Conservation (phyloP, 2,113 vertebrate species). For the Phylloscopus whistleri region DNA sequence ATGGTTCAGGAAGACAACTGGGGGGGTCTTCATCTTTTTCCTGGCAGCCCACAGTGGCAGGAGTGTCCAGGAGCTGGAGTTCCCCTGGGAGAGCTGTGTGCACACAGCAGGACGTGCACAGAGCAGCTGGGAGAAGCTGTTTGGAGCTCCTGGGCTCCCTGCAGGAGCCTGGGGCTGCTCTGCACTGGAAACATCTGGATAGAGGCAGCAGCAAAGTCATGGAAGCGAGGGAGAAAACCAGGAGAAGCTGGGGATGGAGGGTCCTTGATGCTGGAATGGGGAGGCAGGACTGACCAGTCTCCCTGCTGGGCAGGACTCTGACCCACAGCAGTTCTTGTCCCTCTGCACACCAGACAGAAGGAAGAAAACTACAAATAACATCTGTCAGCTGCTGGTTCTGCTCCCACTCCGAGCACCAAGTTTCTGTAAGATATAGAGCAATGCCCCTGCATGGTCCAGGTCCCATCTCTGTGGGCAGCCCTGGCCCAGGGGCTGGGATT, state of each 20-base stretch:
- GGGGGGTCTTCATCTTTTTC: background rate
- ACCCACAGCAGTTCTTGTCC: fast-evolving
- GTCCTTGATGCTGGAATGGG: background rate
- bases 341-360: too few relatives aligned
- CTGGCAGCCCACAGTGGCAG: background rate
- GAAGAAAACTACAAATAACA: too few relatives aligned
- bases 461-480: background rate
- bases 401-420: background rate
- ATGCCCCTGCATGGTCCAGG: fast-evolving
- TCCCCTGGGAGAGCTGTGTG: background rate
- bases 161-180: background rate
- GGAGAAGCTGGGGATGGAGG: background rate
- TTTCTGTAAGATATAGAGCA: fast-evolving
- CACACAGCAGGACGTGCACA: fast-evolving
- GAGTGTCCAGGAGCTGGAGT: background rate
- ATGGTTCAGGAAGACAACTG: background rate
- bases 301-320: background rate
- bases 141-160: background rate
- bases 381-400: background rate
- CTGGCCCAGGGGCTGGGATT: background rate
- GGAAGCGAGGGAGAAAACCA: background rate
- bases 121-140: background rate
- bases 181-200: fast-evolving
- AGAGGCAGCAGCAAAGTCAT: background rate
- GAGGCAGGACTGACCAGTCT: background rate